Evolutionary conservation across 2,888 invertebrate genomes (phyloP).

Genomic region (Cordilura impudica): DNA sequence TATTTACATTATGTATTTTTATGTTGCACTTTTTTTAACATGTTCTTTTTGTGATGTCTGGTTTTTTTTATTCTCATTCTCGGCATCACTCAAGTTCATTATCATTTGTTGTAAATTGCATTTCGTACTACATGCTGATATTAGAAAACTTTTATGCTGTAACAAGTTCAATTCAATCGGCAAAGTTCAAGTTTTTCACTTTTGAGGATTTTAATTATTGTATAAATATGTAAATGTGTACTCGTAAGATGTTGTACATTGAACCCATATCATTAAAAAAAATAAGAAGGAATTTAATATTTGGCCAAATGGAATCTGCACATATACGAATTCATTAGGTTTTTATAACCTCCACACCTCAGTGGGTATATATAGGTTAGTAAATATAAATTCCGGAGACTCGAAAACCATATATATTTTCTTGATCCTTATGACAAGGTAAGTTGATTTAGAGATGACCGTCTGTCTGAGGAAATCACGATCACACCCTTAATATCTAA

Average conservation of each 20-base stretch:
- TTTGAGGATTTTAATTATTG: background rate
- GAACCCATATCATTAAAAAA: no score
- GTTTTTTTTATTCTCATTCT: slow-evolving; percentile 7
- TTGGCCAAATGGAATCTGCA: no score
- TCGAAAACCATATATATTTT: no score
- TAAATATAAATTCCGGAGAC: no score
- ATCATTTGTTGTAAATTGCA: slow-evolving; percentile 16
- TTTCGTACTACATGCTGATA: background rate
- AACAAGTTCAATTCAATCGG: slow-evolving; percentile 43
- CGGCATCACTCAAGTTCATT: slow-evolving; percentile 49
- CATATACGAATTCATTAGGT: no score
- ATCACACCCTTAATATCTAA: no score
- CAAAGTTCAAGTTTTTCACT: slow-evolving; percentile 8
- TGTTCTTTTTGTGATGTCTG: background rate
- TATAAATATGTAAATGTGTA: background rate
- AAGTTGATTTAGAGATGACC: no score
- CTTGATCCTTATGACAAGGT: no score
- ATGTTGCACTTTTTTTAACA: slow-evolving; percentile 17
- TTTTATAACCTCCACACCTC: no score
- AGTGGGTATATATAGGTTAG: no score
- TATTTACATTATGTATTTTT: slow-evolving; percentile 46
- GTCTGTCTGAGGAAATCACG: no score
- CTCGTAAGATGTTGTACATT: background rate
- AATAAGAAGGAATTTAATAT: no score
- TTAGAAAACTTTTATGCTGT: slow-evolving; percentile 18